A percentile compares a stretch with the other conserved stretches of the same genome.
Evolutionary conservation across 2,113 vertebrate species (phyloP).

Genomic region (Myanophis thanlyinensis): DNA sequence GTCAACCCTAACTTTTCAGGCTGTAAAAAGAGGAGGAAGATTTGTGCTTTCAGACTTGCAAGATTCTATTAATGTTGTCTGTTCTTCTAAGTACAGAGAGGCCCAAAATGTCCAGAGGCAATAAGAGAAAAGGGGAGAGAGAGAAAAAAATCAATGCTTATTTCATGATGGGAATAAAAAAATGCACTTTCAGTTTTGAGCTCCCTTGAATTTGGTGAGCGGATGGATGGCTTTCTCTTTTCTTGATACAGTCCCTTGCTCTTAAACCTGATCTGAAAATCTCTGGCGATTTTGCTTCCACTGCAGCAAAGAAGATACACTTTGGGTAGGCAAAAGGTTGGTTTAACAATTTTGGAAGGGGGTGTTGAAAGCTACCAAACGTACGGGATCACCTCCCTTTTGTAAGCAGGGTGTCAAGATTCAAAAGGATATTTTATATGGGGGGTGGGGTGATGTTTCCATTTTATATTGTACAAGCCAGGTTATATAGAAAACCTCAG

Average conservation of each 20-base stretch:
- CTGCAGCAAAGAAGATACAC: neutral
- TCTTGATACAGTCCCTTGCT: neutral
- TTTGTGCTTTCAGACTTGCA: neutral
- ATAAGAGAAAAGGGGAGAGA: neutral
- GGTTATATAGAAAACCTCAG: no score
- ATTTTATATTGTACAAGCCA: no score
- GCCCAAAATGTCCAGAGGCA: neutral
- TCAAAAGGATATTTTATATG: no score
- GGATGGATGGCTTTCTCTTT: neutral
- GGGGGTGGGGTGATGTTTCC: no score
- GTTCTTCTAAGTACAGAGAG: constrained; percentile 54
- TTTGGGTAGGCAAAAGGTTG: neutral
- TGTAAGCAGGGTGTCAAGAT: neutral
- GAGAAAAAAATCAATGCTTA: constrained; percentile 25
- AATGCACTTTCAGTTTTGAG: neutral
- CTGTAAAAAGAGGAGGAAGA: neutral
- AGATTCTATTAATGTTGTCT: constrained; percentile 36
- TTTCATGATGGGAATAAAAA: constrained; percentile 8
- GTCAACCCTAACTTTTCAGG: neutral
- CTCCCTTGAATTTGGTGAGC: neutral
- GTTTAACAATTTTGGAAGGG: neutral
- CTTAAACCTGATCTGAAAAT: neutral
- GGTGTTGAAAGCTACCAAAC: neutral
- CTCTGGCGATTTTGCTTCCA: neutral
- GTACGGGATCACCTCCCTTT: neutral